These are phyloP conservation scores for Acinonyx jubatus DNA, from an alignment of 2,113 vertebrate genomes.

Conservation along the genomic window DNA sequence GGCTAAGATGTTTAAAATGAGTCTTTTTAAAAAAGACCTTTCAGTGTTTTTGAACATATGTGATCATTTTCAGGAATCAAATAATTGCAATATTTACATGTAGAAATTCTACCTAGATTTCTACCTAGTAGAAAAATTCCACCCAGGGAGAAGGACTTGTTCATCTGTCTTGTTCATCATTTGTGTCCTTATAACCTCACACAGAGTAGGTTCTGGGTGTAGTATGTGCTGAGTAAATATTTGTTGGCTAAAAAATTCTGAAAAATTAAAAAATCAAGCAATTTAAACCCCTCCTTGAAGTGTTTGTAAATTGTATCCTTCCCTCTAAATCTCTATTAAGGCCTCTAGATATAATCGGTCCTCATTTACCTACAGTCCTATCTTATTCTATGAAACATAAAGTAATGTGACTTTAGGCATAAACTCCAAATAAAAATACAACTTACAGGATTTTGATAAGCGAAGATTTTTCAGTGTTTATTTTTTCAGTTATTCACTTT, in stretches of 20 bases:
- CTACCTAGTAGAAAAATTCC: neutral
- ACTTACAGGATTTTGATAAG: conserved; percentile 42
- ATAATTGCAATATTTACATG: neutral
- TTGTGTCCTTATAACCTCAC: neutral
- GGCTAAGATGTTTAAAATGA: neutral
- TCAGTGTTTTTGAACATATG: neutral
- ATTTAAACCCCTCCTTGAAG: accelerated
- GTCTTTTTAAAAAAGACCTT: neutral
- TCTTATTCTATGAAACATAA: neutral
- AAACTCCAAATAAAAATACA: conserved; percentile 38
- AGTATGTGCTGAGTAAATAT: neutral
- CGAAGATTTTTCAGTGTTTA: conserved; percentile 51
- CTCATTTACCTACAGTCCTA: neutral
- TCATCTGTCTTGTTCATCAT: neutral
- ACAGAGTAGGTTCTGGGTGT: neutral
- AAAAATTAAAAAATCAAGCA: neutral
- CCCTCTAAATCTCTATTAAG: neutral
- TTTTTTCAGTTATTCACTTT: conserved; percentile 28
- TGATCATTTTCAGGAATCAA: conserved; percentile 21
- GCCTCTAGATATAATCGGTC: neutral
- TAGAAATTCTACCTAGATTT: neutral
- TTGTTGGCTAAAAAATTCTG: neutral
- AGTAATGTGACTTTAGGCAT: conserved; percentile 7
- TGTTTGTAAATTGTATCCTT: neutral
- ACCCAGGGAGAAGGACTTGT: neutral